Conservation (phyloP, 2,113 vertebrate genomes). For the Toxotes jaculatrix region DNA sequence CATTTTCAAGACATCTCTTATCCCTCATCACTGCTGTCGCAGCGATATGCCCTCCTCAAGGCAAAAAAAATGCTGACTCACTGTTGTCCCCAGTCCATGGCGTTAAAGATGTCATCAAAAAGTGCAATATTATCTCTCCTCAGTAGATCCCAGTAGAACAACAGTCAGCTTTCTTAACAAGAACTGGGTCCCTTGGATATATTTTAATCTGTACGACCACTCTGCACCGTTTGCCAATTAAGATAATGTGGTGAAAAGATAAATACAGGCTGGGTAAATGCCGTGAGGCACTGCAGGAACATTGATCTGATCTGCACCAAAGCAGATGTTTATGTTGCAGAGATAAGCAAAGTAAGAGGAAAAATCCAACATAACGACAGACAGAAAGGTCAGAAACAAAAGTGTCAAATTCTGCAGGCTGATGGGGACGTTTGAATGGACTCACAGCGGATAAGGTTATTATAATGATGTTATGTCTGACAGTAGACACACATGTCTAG, state of each 20-base stretch:
- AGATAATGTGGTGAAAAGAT: conserved; percentile 67
- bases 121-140: conserved; percentile 46
- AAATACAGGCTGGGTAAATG: conserved; percentile 45
- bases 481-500: conserved; percentile 3
- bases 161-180: conserved; percentile 50
- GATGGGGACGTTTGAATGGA: conserved; percentile 2
- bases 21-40: conserved; percentile 32
- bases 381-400: conserved; percentile 44
- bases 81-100: conserved; percentile 9
- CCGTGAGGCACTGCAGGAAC: conserved; percentile 4
- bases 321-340: conserved; percentile 42
- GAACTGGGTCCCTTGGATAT: conserved; percentile 25
- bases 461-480: conserved; percentile 35
- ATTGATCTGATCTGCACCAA: conserved; percentile 41
- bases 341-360: conserved; percentile 30
- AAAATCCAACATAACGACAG: conserved; percentile 10
- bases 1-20: conserved; percentile 35
- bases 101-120: conserved; percentile 56
- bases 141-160: conserved; percentile 30
- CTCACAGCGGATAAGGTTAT: conserved; percentile 16
- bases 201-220: conserved; percentile 57
- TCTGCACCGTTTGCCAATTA: conserved; percentile 66
- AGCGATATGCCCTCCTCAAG: conserved; percentile 26
- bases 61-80: conserved; percentile 37
- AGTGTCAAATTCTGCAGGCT: conserved; percentile 29